Evolutionary conservation across 1,140 invertebrate species (phyloP).

Genomic region (Drosophila neocordata): DNA sequence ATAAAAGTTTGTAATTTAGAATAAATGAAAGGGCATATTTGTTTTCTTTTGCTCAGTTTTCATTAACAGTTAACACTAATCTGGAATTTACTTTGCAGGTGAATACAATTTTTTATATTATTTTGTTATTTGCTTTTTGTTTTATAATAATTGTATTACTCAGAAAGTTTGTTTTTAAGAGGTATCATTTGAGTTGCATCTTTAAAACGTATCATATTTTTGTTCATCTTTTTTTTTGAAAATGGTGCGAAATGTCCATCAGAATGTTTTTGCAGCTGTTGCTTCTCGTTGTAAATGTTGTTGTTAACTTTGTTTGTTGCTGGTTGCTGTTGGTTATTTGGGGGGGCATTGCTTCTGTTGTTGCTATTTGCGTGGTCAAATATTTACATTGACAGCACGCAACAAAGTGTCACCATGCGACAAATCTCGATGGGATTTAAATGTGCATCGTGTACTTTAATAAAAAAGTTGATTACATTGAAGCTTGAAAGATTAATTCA

Average conservation of each 20-base stretch:
- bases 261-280: constrained; percentile 54
- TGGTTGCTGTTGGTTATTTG: constrained; percentile 24
- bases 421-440: constrained; percentile 43
- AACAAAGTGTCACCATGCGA: constrained; percentile 27
- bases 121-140: background rate
- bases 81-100: too few species aligned
- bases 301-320: constrained; percentile 20
- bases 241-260: constrained; percentile 35
- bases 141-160: background rate
- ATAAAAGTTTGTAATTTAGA: constrained; percentile 9
- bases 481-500: too few species aligned
- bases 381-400: constrained; percentile 53
- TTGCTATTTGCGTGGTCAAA: constrained; percentile 61
- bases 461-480: constrained; percentile 40
- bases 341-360: constrained; percentile 31
- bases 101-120: too few species aligned
- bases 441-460: constrained; percentile 32
- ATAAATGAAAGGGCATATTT: background rate
- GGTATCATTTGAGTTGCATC: background rate
- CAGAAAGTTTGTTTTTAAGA: background rate
- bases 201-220: background rate
- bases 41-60: background rate
- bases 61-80: background rate
- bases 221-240: constrained; percentile 1
- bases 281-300: constrained; percentile 34